phyloP scores from a whole-genome alignment of 1,140 invertebrate genomes.

The Gonatopus flavifemur region DNA sequence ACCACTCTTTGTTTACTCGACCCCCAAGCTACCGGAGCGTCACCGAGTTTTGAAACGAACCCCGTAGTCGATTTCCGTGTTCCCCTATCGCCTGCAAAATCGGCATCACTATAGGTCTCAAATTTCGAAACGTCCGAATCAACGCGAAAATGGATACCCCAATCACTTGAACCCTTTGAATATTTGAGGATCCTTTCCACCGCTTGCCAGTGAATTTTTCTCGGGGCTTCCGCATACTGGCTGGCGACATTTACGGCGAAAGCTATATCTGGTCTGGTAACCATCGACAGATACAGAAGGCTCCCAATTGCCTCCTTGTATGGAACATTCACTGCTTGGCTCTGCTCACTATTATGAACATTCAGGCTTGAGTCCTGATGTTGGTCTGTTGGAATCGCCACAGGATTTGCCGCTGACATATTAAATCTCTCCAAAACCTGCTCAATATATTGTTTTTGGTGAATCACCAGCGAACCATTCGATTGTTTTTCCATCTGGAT shows the following conservation, averaged over 20 bases:
- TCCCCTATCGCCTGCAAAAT: conserved; percentile 35
- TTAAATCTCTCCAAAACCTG: no score
- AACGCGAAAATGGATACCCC: conserved; percentile 18
- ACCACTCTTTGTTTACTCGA: conserved; percentile 8
- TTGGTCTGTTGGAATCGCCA: no score
- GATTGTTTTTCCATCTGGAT: no score
- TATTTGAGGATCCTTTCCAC: no score
- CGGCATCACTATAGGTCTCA: conserved; percentile 48
- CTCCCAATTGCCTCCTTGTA: conserved; percentile 41
- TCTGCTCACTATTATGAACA: background rate
- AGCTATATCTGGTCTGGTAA: conserved; percentile 46
- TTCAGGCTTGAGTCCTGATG: no score
- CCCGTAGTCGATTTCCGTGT: conserved; percentile 32
- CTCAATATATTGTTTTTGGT: no score
- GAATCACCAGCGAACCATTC: no score
- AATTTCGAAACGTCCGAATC: conserved; percentile 4
- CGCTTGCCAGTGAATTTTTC: no score
- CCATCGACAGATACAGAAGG: conserved; percentile 41
- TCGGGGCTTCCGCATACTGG: no score
- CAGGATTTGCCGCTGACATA: no score
- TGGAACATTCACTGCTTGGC: conserved; percentile 3
- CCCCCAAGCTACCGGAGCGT: conserved; percentile 17
- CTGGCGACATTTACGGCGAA: conserved; percentile 38
- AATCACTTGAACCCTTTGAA: conserved; percentile 39
- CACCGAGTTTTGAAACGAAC: conserved; percentile 19